Conservation (phyloP, 2,888 invertebrate genomes). For the Branchipolynoe longqiensis region DNA sequence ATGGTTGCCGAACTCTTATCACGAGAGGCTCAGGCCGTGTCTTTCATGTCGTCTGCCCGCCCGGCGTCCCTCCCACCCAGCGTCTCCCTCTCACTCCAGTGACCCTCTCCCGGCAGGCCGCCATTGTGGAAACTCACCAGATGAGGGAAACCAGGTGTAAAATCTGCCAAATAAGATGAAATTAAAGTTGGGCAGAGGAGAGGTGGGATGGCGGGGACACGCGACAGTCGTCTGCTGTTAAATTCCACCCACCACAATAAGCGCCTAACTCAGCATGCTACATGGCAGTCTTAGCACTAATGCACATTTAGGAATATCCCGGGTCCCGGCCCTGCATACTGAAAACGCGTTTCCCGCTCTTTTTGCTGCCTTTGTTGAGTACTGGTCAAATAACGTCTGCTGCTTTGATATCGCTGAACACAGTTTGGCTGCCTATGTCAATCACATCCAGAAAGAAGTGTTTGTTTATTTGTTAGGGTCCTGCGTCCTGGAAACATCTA, state of each 20-base stretch:
- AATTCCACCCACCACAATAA: background rate
- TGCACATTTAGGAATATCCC: background rate
- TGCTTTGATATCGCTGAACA: background rate
- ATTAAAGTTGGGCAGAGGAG: conserved; percentile 40
- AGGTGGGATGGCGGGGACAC: conserved; percentile 13
- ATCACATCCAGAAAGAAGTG: background rate
- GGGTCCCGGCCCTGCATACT: background rate
- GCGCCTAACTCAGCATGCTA: background rate
- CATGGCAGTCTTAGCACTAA: background rate
- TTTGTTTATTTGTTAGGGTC: no score
- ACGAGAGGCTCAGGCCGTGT: no score
- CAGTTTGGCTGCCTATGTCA: background rate
- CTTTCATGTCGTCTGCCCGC: background rate
- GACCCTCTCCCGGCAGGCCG: background rate
- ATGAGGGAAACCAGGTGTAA: conserved; percentile 37
- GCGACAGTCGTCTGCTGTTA: background rate
- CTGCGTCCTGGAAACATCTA: no score
- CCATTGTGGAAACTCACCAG: background rate
- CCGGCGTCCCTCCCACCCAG: no score
- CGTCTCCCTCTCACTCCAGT: conserved; percentile 34
- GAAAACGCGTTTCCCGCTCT: background rate
- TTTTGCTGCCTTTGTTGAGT: background rate
- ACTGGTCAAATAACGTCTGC: conserved; percentile 15
- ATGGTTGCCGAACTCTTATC: background rate
- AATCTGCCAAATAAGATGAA: conserved; percentile 49